These are phyloP conservation scores for Tinea semifulvella DNA, from an alignment of 2,888 invertebrate species.

Conservation along the genomic window DNA sequence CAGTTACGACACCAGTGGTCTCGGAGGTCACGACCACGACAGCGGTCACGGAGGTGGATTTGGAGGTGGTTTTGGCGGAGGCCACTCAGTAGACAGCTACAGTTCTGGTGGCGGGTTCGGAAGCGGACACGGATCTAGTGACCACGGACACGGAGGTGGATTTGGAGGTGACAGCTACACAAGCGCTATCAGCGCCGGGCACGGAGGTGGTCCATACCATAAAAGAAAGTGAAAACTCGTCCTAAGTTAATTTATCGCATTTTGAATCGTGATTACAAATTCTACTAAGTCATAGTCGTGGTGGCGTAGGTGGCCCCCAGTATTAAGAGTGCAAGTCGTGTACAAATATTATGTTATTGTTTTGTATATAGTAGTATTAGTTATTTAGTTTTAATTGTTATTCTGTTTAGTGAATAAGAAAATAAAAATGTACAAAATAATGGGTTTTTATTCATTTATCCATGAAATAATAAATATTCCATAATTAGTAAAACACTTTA, in stretches of 20 bases:
- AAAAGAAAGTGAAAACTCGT: constrained; percentile 31
- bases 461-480: too few species aligned
- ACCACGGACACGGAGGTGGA: constrained; percentile 21
- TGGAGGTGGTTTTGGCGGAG: constrained; percentile 21
- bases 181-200: constrained; percentile 48
- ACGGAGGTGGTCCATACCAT: constrained; percentile 58
- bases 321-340: constrained; percentile 31
- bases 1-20: constrained; percentile 21
- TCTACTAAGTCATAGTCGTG: constrained; percentile 52
- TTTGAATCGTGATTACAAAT: constrained; percentile 3
- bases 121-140: constrained; percentile 23
- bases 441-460: too few species aligned
- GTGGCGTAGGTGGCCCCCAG: constrained; percentile 27
- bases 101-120: constrained; percentile 25
- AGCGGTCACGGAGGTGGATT: constrained; percentile 24
- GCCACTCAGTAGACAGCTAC: constrained; percentile 24
- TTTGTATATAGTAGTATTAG: constrained; percentile 31
- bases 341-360: constrained; percentile 22
- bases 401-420: constrained; percentile 30
- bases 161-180: constrained; percentile 48
- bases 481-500: too few species aligned
- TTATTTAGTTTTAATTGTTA: constrained; percentile 35
- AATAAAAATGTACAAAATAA: too few species aligned
- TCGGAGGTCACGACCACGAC: constrained; percentile 23
- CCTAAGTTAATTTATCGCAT: constrained; percentile 1